Base-by-base conservation (phyloP, 1,140 invertebrate species). In the Brachionus koreanus region DNA sequence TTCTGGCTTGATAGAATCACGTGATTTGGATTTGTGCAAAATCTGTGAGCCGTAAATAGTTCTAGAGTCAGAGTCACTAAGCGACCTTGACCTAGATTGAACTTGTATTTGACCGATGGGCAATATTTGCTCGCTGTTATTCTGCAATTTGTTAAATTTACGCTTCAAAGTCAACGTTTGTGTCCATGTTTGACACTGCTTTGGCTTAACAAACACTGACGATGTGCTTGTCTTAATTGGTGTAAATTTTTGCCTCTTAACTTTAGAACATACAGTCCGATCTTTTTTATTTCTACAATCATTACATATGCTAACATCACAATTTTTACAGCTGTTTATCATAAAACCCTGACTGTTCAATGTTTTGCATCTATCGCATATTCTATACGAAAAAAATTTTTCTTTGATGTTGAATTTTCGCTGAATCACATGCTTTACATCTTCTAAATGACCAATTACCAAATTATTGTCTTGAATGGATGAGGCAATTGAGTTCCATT, bases 81-180 rank as follows among this genome's bases (percentile, higher is more conserved):
- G 12, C 12, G 75, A 77, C 29, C 75, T 52, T 25, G 75, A 43
- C 19, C 52, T 33, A 5, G 75, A 19, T 35, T 37, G 67, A 52
- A 77, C n/a, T 19, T 35, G 39, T 33, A 77, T 57, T 52, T 77
- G 46, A 37, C 23, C 37, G n/a, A 77, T 77, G 13, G 75, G 75
- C 10, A 77, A 52, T 7, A 77, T 77, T 61, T 77, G 75, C 43
- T 77, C 75, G 35, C 75, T 77, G 9, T 57, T 77, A 19, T 77
- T 77, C 23, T 77, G 75, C 16, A 77, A 35, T 1, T 61, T 33
- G 23, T 25, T 52, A 12, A 46, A 35, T 39, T 77, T 77, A 12
- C 37, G 46, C 29, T 77, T 77, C 5, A 72, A 16, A 23, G 9
- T 65, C 33, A 65, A 12, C 29, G 63, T 65, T 65, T 65, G 63